phyloP scores from a whole-genome alignment of 2,113 vertebrate genomes.

The Anas platyrhynchos region DNA sequence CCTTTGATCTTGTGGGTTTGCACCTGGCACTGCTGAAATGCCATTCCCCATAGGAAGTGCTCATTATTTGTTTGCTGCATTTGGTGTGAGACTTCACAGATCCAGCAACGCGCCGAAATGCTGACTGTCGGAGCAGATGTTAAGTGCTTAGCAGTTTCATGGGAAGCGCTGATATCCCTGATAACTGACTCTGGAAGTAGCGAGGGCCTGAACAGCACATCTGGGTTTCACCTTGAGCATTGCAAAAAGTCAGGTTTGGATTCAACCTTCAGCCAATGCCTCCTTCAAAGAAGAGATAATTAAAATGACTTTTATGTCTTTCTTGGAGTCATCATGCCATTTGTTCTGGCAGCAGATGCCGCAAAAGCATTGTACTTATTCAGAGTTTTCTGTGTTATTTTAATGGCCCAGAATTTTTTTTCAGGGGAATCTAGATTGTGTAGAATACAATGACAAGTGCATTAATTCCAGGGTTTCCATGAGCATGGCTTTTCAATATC shows the following conservation, averaged over 20 bases:
- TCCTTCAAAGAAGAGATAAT: conserved; percentile 13
- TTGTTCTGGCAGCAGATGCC: not conserved
- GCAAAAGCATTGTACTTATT: not conserved
- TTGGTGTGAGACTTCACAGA: not conserved
- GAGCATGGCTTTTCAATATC: not conserved
- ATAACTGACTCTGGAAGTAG: not conserved
- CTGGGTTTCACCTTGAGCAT: not conserved
- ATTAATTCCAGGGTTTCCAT: not conserved
- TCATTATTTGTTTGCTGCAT: not conserved
- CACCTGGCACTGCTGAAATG: not conserved
- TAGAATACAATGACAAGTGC: not conserved
- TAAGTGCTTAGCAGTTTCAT: not conserved
- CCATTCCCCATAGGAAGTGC: not conserved
- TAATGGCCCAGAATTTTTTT: conserved; percentile 6
- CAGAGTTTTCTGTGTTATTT: not conserved
- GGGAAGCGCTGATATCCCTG: not conserved
- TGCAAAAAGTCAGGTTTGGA: not conserved
- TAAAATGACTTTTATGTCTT: conserved; percentile 15
- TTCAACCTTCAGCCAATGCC: not conserved
- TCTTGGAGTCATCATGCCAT: not conserved
- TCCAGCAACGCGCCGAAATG: rapidly evolving
- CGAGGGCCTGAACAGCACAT: not conserved
- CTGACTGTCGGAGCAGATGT: not conserved
- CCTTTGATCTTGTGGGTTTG: not conserved
- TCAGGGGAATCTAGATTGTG: not conserved